Conservation (phyloP, 2,797 vertebrate species). For the Babyrousa celebensis region DNA sequence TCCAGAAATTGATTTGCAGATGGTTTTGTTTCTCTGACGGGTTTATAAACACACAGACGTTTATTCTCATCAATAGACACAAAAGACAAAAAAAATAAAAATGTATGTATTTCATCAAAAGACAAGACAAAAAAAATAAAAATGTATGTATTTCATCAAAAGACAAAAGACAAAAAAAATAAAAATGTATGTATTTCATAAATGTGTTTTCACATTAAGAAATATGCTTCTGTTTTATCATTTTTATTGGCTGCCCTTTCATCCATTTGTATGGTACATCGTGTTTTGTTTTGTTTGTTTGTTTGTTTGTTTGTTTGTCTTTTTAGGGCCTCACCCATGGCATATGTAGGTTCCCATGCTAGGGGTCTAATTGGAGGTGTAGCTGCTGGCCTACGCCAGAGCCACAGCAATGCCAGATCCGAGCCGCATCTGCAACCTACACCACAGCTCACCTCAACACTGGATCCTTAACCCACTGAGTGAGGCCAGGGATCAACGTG, state of each 20-base stretch:
- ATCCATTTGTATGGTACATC: background rate
- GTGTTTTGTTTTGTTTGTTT: background rate
- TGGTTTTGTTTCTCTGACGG: slow-evolving; percentile 70
- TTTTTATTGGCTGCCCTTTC: slow-evolving; percentile 13
- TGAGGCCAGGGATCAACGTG: too few relatives aligned
- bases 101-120: background rate
- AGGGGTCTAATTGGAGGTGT: too few relatives aligned
- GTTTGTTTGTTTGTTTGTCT: too few relatives aligned
- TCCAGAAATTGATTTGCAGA: slow-evolving; percentile 62
- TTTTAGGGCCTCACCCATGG: too few relatives aligned
- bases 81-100: background rate
- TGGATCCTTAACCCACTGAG: too few relatives aligned
- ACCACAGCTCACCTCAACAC: too few relatives aligned
- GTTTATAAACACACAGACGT: slow-evolving; percentile 55
- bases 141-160: background rate
- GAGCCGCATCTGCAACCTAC: too few relatives aligned
- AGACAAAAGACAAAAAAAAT: too few relatives aligned
- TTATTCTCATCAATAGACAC: background rate
- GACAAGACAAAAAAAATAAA: too few relatives aligned
- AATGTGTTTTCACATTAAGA: slow-evolving; percentile 30
- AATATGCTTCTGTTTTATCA: background rate
- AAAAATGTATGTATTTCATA: background rate
- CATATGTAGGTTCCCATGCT: too few relatives aligned
- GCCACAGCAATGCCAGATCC: too few relatives aligned
- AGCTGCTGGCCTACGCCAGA: too few relatives aligned